Percentiles rank a stretch among this genome's conserved stretches.
phyloP scores from a whole-genome alignment of 1,140 invertebrate species.

The Cotesia typhae region DNA sequence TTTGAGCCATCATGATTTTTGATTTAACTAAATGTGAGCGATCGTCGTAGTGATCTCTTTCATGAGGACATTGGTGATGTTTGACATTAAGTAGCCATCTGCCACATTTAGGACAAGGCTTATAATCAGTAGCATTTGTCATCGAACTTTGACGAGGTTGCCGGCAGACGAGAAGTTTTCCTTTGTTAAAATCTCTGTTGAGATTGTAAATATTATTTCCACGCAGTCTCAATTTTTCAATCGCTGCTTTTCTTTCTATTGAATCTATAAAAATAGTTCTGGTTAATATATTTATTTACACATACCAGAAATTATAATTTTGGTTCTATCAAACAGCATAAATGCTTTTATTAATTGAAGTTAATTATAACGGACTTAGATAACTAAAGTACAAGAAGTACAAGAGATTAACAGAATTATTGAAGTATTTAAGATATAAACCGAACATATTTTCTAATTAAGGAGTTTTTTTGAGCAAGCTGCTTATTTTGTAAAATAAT shows the following conservation, averaged over 20 bases:
- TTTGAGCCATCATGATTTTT: conserved; percentile 4
- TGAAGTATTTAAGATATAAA: too few relatives aligned
- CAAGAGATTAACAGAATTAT: too few relatives aligned
- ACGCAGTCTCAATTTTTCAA: background rate
- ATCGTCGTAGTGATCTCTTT: background rate
- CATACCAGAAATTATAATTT: background rate
- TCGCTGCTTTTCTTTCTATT: background rate
- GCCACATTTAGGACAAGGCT: background rate
- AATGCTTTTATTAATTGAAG: too few relatives aligned
- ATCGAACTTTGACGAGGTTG: background rate
- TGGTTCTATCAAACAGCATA: background rate
- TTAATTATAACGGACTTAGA: background rate
- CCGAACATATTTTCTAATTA: background rate
- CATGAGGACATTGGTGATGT: background rate
- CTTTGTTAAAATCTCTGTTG: background rate
- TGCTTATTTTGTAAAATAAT: conserved; percentile 3
- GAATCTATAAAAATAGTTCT: background rate
- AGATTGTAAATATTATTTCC: background rate
- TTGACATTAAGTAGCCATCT: background rate
- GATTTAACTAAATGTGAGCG: background rate
- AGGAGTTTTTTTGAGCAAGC: background rate
- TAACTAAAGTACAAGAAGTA: background rate
- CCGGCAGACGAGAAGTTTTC: background rate
- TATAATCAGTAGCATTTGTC: background rate
- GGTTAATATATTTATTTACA: background rate